Base-by-base conservation (phyloP, 2,113 vertebrate genomes). In the Hystrix cristata region DNA sequence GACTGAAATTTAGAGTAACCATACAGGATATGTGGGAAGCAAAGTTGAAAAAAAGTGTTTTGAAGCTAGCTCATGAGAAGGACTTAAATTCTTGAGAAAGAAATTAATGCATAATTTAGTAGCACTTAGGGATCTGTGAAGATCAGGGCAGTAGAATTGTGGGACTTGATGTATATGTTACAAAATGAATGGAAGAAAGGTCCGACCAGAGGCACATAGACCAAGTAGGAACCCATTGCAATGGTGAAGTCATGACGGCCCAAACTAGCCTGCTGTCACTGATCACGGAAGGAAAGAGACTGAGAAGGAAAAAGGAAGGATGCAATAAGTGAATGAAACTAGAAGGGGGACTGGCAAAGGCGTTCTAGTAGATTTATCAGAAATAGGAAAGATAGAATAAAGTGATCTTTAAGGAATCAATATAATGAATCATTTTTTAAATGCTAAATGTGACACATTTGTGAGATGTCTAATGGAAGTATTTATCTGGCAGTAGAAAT, bases 1-100 rank as follows among this genome's bases (percentile, higher is more conserved):
- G 81, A 43, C 76, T 94, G 64, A 94, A 87, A 92, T 90, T 87
- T 90, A 97, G 46, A 69, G n/a, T 90, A 92, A 95, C 27, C n/a
- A 2, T 96, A 60, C 53, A 86, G 13, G 34, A 85, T 97, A 76
- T 55, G 5, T 83, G n/a, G 84, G 19, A 90, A 86, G 84, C 57
- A 94, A 80, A 90, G 31, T 92, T 90, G 81, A 65, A 82, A 89
- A 90, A 92, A 79, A 60, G 51, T 67, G 59, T 53, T 83, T 83
- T 65, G 15, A 94, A 83, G 67, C 51, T 92, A 83, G 27, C 67
- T 92, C 34, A 16, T 14, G 12, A 94, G 29, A 79, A 74, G 10
- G 59, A 82, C 16, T 78, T 82, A 71, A 69, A 69, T 88, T 38
- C 65, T 91, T 57, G 43, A 76, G 29, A 76, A 90, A 96, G 80